These are phyloP conservation scores for Aphis craccivora DNA, from an alignment of 1,140 invertebrate genomes.

Conservation along the genomic window DNA sequence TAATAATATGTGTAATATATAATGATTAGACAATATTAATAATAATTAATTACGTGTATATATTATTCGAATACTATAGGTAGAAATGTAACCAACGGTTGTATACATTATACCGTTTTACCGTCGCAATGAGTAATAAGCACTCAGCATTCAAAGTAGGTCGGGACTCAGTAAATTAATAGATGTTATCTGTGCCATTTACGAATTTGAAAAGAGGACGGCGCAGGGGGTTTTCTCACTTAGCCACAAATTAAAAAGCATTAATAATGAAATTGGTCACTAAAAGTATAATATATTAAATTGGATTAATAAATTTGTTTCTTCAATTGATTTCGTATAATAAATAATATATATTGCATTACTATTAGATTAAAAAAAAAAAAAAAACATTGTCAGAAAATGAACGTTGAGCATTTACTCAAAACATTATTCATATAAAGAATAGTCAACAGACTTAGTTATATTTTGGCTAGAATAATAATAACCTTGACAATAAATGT, in stretches of 20 bases:
- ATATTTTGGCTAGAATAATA: too few relatives aligned
- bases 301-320: background rate
- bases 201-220: background rate
- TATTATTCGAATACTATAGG: background rate
- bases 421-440: background rate
- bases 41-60: background rate
- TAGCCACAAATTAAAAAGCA: background rate
- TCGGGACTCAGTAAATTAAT: background rate
- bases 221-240: background rate
- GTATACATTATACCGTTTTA: background rate
- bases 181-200: conserved; percentile 1
- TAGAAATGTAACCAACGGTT: background rate
- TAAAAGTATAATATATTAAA: background rate
- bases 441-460: too few relatives aligned
- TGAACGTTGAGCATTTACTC: background rate
- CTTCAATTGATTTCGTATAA: background rate
- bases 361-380: background rate
- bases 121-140: background rate
- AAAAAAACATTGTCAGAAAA: background rate
- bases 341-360: background rate
- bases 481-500: too few relatives aligned
- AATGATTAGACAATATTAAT: conserved; percentile 9
- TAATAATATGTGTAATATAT: background rate
- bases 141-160: conserved; percentile 1
- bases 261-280: background rate